Evolutionary conservation across 1,140 invertebrate species (phyloP).

Genomic region (Papilio dardanus): DNA sequence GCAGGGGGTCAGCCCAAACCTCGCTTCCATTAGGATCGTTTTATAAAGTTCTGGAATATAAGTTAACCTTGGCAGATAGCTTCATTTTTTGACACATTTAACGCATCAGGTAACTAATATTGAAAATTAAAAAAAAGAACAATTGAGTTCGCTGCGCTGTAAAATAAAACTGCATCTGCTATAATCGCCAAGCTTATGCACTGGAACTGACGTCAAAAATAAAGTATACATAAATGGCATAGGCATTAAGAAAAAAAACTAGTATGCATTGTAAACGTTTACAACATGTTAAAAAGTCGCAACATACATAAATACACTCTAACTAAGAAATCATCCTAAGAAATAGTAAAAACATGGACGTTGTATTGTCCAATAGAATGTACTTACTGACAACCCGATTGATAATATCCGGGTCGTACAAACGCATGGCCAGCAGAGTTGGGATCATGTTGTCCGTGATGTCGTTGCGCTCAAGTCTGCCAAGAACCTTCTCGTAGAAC

Average conservation of each 20-base stretch:
- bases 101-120: background rate
- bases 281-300: background rate
- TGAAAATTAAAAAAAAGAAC: background rate
- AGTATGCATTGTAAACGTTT: constrained; percentile 7
- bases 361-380: constrained; percentile 24
- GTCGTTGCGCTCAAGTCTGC: constrained; percentile 91
- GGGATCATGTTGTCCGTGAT: constrained; percentile 97
- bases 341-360: background rate
- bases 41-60: constrained; percentile 93
- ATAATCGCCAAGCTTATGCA: background rate
- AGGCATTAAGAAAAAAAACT: background rate
- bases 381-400: constrained; percentile 93
- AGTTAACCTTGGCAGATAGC: constrained; percentile 32
- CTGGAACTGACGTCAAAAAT: background rate
- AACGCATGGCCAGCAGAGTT: constrained; percentile 92
- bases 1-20: constrained; percentile 95
- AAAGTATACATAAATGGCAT: background rate
- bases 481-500: constrained; percentile 90
- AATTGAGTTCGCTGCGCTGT: background rate
- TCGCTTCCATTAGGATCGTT: constrained; percentile 94
- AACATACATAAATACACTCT: background rate
- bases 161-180: background rate
- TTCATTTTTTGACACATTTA: background rate
- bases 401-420: constrained; percentile 93
- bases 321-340: background rate